These are phyloP conservation scores for Forbesichthys agassizii DNA, from an alignment of 2,113 vertebrate genomes.

Conservation along the genomic window DNA sequence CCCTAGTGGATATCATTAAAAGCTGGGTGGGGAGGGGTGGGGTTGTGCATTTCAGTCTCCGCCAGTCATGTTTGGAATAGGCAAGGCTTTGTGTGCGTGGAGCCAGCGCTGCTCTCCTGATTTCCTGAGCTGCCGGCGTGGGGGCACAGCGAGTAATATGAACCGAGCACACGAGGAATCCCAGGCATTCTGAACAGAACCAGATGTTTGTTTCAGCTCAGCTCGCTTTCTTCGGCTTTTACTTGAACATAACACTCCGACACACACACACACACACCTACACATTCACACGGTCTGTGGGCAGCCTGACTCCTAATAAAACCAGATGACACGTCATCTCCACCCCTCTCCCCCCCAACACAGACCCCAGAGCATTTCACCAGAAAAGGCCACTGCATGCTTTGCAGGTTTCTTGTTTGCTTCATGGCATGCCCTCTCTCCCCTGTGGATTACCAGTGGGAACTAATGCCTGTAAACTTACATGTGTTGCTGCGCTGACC, in stretches of 20 bases:
- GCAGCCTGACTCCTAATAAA: conserved; percentile 29
- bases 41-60: not conserved
- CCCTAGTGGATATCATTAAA: not conserved
- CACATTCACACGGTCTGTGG: conserved; percentile 1
- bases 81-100: conserved; percentile 55
- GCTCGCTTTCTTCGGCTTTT: conserved; percentile 12
- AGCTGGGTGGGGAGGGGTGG: conserved; percentile 11
- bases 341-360: too few species aligned
- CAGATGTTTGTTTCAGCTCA: conserved; percentile 62
- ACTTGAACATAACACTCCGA: conserved; percentile 2
- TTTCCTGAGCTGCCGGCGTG: conserved; percentile 47
- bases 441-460: conserved; percentile 19
- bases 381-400: conserved; percentile 28
- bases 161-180: conserved; percentile 65
- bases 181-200: conserved; percentile 67
- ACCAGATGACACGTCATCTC: conserved; percentile 27
- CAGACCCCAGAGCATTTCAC: not conserved
- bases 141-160: conserved; percentile 59
- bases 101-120: conserved; percentile 49
- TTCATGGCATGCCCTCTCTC: not conserved
- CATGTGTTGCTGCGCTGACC: conserved; percentile 1
- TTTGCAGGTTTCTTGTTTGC: conserved; percentile 47
- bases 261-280: not conserved
- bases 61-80: conserved; percentile 45
- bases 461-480: conserved; percentile 18